Percentiles rank a stretch among this genome's conserved stretches.
phyloP scores from a whole-genome alignment of 2,797 vertebrate species.

The Darevskia nairensis region DNA sequence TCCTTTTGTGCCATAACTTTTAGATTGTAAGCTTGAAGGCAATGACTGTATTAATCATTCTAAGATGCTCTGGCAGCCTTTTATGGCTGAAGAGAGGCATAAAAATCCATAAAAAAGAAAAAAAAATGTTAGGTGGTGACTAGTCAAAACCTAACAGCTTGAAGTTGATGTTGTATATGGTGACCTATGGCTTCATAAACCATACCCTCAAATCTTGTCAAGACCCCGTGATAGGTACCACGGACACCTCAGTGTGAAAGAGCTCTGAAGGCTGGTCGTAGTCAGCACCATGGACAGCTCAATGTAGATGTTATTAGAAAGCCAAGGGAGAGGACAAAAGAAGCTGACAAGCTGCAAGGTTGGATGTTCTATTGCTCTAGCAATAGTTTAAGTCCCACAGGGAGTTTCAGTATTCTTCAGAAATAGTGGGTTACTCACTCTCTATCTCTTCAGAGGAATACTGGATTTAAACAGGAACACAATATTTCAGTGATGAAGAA shows the following conservation, averaged over 20 bases:
- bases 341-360: neutral
- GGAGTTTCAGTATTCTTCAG: neutral
- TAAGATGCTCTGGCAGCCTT: no score
- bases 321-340: neutral
- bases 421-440: neutral
- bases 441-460: neutral
- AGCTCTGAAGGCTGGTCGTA: neutral
- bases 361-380: neutral
- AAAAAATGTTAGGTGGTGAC: no score
- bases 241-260: no score
- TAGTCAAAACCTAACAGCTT: neutral
- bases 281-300: neutral
- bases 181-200: no score
- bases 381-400: neutral
- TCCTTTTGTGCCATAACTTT: no score
- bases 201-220: no score
- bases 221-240: no score
- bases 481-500: no score
- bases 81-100: no score
- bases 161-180: neutral
- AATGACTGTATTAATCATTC: no score
- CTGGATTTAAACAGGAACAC: neutral
- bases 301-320: neutral
- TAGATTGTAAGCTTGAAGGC: no score
- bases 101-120: no score